These are phyloP conservation scores for Bhutanitis thaidina DNA, from an alignment of 2,888 invertebrate species.

Conservation along the genomic window DNA sequence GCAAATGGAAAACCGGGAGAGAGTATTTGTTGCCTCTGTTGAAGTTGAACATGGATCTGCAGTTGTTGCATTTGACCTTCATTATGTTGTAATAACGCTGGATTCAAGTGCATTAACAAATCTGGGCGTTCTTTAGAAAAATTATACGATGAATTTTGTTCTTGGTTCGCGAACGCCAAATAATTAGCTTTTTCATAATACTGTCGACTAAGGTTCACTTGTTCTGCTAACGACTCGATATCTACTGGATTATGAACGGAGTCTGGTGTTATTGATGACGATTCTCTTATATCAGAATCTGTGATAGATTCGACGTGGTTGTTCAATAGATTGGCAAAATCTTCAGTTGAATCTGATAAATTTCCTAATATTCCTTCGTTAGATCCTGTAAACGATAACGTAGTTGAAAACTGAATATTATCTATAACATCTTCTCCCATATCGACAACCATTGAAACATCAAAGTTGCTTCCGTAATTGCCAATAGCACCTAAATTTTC, in stretches of 20 bases:
- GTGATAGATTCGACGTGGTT: slow-evolving; percentile 84
- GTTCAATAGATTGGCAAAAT: slow-evolving; percentile 87
- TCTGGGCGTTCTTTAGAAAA: slow-evolving; percentile 82
- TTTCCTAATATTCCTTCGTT: slow-evolving; percentile 89
- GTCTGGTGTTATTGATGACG: slow-evolving; percentile 85
- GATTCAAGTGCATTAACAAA: slow-evolving; percentile 79
- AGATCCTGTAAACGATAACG: slow-evolving; percentile 88
- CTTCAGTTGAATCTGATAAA: slow-evolving; percentile 89
- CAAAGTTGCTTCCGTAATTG: slow-evolving; percentile 82
- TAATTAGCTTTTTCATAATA: slow-evolving; percentile 76
- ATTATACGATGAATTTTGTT: slow-evolving; percentile 79
- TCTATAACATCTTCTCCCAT: slow-evolving; percentile 89
- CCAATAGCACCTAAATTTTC: slow-evolving; percentile 84
- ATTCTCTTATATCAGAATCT: slow-evolving; percentile 84
- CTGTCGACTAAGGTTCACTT: slow-evolving; percentile 82
- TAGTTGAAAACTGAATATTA: slow-evolving; percentile 90
- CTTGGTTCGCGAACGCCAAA: slow-evolving; percentile 68
- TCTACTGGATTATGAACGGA: slow-evolving; percentile 82
- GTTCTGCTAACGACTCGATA: slow-evolving; percentile 88
- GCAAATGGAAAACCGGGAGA: slow-evolving; percentile 82
- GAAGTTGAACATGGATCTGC: slow-evolving; percentile 85
- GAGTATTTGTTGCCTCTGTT: slow-evolving; percentile 82
- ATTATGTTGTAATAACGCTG: slow-evolving; percentile 72
- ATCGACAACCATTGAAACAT: slow-evolving; percentile 91
- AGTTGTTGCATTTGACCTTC: slow-evolving; percentile 83